Evolutionary conservation across 2,113 vertebrate species (phyloP), one percentile per base, ranked within the genome.

Genomic region (Dascyllus trimaculatus): DNA sequence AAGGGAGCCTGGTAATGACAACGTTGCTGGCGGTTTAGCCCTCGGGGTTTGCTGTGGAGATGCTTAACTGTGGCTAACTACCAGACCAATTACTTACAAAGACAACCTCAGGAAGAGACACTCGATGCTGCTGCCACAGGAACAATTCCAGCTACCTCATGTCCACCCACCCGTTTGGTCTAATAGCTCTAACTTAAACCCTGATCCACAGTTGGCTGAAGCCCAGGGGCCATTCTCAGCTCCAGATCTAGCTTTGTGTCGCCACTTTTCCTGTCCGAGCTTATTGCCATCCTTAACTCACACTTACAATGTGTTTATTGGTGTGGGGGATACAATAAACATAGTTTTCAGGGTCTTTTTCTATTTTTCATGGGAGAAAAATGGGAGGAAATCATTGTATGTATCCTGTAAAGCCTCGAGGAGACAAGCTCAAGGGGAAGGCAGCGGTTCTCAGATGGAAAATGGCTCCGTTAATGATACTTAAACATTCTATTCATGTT

Each of bases 231-330:
- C 75, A 11, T 65, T 74, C 59, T 71, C 70, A 56, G 75, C 72
- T 80, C 64, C 66, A 70, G 8, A 53, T 78, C 72, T 11, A 78
- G 77, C 79, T 82, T 51, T 72, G 65, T 86, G 87, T 76, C 59
- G 78, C 81, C 77, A 81, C 72, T 81, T 88, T 91, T 91, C 85
- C 88, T 89, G 87, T 89, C 70, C 65, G 51, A 67, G 62, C 84
- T 65, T 80, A 64, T 82, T 85, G 70, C 72, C 71, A 62, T 84
- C 72, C 78, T 68, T 73, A 81, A 52, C 66, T 80, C 71, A 67
- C 11, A 58, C 85, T 88, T 85, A 88, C 81, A 85, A 75, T 64
- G 81, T 86, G 81, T 85, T 90, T 90, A 89, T 79, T 78, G 40
- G 60, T 75, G 35, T 13, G 40, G 62, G 46, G 43, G 52, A 1